Conservation (phyloP, 2,113 vertebrate species). For the Suncus etruscus region DNA sequence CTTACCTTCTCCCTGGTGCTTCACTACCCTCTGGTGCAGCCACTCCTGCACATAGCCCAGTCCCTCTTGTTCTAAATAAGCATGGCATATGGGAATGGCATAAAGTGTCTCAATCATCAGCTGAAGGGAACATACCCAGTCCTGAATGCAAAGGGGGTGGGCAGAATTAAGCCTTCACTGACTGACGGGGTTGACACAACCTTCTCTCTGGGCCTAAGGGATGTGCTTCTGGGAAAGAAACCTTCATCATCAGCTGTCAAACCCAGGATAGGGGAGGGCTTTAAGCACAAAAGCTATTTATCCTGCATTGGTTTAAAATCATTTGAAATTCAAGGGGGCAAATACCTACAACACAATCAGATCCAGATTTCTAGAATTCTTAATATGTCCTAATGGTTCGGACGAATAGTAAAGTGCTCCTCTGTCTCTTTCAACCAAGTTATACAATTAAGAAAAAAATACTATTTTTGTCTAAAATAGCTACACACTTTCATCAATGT, state of each 20-base stretch:
- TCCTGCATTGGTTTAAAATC: slow-evolving; percentile 24
- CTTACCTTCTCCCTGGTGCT: too few relatives aligned
- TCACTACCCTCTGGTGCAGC: too few relatives aligned
- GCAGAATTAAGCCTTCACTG: too few relatives aligned
- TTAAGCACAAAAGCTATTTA: neutral
- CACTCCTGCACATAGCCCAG: too few relatives aligned
- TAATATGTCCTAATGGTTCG: neutral
- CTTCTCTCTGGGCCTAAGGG: too few relatives aligned
- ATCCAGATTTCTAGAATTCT: neutral
- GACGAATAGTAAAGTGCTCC: neutral
- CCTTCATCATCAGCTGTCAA: neutral
- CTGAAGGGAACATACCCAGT: too few relatives aligned
- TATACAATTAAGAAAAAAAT: slow-evolving; percentile 18
- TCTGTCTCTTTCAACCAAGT: slow-evolving; percentile 38
- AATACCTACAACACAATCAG: neutral
- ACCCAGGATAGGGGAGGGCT: neutral
- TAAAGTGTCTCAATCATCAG: too few relatives aligned
- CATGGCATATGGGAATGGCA: too few relatives aligned
- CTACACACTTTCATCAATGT: neutral
- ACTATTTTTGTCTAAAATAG: neutral
- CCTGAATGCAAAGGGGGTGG: too few relatives aligned
- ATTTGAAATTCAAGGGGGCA: neutral
- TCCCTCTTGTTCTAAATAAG: too few relatives aligned
- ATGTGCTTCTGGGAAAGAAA: neutral
- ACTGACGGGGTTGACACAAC: too few relatives aligned